Percentiles rank a stretch among this genome's conserved stretches.
These are phyloP conservation scores for Ursus arctos DNA, from an alignment of 2,113 vertebrate species.

Conservation along the genomic window DNA sequence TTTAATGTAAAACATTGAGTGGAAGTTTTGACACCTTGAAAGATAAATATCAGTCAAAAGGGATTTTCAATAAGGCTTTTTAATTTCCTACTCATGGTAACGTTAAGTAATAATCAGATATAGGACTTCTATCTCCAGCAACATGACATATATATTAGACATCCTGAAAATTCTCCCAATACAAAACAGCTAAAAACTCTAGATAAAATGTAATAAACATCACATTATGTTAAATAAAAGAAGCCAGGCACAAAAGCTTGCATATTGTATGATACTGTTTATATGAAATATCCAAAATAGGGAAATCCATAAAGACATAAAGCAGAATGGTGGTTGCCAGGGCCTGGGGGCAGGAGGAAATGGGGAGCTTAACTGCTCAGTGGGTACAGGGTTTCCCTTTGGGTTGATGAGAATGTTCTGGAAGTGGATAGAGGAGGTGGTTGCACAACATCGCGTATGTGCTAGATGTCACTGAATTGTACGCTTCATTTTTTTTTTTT, in stretches of 20 bases:
- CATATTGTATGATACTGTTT: neutral
- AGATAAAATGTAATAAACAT: slow-evolving; percentile 38
- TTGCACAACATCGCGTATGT: neutral
- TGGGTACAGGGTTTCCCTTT: neutral
- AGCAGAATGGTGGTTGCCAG: neutral
- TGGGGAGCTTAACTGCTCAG: neutral
- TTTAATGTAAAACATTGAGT: neutral
- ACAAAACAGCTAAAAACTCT: neutral
- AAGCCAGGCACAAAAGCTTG: neutral
- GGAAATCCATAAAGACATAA: slow-evolving; percentile 19
- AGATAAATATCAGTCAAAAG: slow-evolving; percentile 27
- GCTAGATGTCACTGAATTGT: neutral
- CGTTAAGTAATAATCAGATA: slow-evolving; percentile 34
- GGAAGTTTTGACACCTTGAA: neutral
- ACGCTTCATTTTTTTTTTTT: neutral
- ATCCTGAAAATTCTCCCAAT: slow-evolving; percentile 1
- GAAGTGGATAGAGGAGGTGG: neutral
- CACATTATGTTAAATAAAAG: slow-evolving; percentile 22
- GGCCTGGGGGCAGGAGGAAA: neutral
- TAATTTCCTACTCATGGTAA: slow-evolving; percentile 41
- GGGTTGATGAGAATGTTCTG: neutral
- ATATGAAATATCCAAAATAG: slow-evolving; percentile 26
- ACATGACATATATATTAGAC: neutral
- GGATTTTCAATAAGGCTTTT: slow-evolving; percentile 22
- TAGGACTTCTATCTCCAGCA: slow-evolving; percentile 44